A percentile compares a stretch with the other conserved stretches of the same genome.
phyloP scores from a whole-genome alignment of 2,888 invertebrate species.

The Diloba caeruleocephala region DNA sequence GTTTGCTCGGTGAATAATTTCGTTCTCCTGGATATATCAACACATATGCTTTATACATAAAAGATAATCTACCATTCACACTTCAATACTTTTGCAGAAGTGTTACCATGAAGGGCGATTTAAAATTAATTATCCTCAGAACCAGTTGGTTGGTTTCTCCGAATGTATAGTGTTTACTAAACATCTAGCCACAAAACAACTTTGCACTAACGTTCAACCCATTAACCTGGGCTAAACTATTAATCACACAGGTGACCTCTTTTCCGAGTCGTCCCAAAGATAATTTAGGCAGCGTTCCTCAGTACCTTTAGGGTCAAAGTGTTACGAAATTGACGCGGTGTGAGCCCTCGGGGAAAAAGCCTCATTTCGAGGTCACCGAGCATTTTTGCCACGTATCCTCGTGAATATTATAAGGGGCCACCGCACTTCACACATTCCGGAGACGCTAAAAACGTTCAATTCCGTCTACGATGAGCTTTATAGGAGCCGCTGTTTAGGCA shows the following conservation, averaged over 20 bases:
- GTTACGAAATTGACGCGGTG: slow-evolving; percentile 74
- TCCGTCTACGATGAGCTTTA: slow-evolving; percentile 69
- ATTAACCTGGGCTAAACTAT: slow-evolving; percentile 77
- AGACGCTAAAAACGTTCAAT: slow-evolving; percentile 71
- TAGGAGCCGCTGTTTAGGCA: slow-evolving; percentile 50
- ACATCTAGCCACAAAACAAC: slow-evolving; percentile 54
- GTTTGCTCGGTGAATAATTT: slow-evolving; percentile 25
- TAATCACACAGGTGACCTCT: slow-evolving; percentile 75
- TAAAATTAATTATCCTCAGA: slow-evolving; percentile 43
- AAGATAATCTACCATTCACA: slow-evolving; percentile 17
- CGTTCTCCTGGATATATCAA: slow-evolving; percentile 19
- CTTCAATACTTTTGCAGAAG: slow-evolving; percentile 23
- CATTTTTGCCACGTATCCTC: slow-evolving; percentile 72
- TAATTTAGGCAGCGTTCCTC: slow-evolving; percentile 74
- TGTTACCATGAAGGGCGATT: slow-evolving; percentile 25
- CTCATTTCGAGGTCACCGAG: slow-evolving; percentile 74
- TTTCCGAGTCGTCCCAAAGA: slow-evolving; percentile 75
- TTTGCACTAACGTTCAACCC: slow-evolving; percentile 62
- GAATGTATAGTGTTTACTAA: slow-evolving; percentile 57
- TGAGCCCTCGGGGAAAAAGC: slow-evolving; percentile 68
- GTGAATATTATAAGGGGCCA: slow-evolving; percentile 76
- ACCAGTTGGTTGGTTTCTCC: slow-evolving; percentile 30
- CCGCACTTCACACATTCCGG: slow-evolving; percentile 73
- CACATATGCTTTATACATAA: slow-evolving; percentile 5
- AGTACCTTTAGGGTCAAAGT: slow-evolving; percentile 74